Evolutionary conservation across 2,113 vertebrate species (phyloP), one percentile per base, ranked within the genome.

Genomic region (Tyrannus savana): DNA sequence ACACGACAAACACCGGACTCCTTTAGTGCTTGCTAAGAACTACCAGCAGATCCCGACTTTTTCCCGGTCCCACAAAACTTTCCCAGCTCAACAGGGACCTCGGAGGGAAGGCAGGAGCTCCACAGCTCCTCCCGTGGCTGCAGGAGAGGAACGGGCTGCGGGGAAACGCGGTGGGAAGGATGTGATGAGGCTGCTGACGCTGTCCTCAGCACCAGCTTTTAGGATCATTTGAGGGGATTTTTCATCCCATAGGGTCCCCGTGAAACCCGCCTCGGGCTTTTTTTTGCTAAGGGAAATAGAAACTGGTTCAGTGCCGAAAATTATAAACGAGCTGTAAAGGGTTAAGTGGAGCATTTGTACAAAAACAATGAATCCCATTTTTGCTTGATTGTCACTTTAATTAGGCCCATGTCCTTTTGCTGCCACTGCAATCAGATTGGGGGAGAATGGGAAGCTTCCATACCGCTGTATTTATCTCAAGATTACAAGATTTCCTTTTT

Each of bases 351-450:
- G 76, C 78, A 85, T 94, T 96, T 96, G 69, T 82, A 66, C 95
- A 94, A 96, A 97, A 87, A 93, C 92, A 95, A 91, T 66, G 85
- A 83, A 58, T 78, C 87, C 91, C 93, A 67, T 97, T 97, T 97
- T 31, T 53, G 44, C 91, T 97, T 98, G 97, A 98, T 96, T 97
- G 97, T 95, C 95, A 97, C 95, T 96, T 98, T 98, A 98, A 98
- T 98, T 98, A 98, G 95, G 89, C 80, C 87, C 84, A 13, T 55
- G 89, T 97, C 95, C 93, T 98, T 96, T 97, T 84, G 37, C 91
- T 91, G 96, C 94, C 91, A 47, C 84, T 64, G 74, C 94, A 97
- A 97, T 97, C 96, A 97, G 92, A 97, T 94, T 88, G 91, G 90
- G 93, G 92, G 91, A 93, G 87, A 97, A 96, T 87, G 88, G 91